Evolutionary conservation across 2,888 invertebrate genomes (phyloP).

Genomic region (Escarpia spicata): DNA sequence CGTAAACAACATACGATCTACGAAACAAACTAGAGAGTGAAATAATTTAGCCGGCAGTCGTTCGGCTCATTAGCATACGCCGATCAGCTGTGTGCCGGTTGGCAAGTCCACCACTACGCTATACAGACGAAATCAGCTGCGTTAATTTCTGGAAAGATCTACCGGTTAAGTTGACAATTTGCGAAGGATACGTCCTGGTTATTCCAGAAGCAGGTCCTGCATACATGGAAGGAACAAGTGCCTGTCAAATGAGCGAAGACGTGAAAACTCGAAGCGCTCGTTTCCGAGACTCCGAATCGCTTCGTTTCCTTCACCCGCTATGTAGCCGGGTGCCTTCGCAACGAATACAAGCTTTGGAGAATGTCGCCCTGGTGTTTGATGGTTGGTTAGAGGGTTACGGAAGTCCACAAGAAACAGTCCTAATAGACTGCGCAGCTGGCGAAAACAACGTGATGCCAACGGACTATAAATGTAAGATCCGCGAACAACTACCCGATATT

Average conservation of each 20-base stretch:
- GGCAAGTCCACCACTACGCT: not conserved
- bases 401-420: slow-evolving; percentile 44
- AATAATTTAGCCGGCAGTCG: slow-evolving; percentile 16
- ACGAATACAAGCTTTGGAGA: slow-evolving; percentile 45
- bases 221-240: slow-evolving; percentile 12
- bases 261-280: not conserved
- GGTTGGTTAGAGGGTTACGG: slow-evolving; percentile 49
- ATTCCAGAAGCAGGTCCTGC: not conserved
- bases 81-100: slow-evolving; percentile 14
- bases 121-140: not conserved
- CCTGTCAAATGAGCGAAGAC: slow-evolving; percentile 16
- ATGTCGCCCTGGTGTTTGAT: slow-evolving; percentile 42
- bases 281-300: slow-evolving; percentile 45
- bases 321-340: slow-evolving; percentile 44
- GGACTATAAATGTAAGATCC: slow-evolving; percentile 67
- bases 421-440: slow-evolving; percentile 27
- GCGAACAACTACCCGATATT: slow-evolving; percentile 70
- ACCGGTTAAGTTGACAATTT: not conserved
- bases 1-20: slow-evolving; percentile 6
- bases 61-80: slow-evolving; percentile 16
- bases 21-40: slow-evolving; percentile 13
- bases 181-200: not conserved
- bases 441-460: slow-evolving; percentile 32
- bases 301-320: slow-evolving; percentile 48
- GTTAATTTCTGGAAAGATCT: not conserved